Conservation (phyloP, 2,797 vertebrate genomes). For the Passerculus sandwichensis region DNA sequence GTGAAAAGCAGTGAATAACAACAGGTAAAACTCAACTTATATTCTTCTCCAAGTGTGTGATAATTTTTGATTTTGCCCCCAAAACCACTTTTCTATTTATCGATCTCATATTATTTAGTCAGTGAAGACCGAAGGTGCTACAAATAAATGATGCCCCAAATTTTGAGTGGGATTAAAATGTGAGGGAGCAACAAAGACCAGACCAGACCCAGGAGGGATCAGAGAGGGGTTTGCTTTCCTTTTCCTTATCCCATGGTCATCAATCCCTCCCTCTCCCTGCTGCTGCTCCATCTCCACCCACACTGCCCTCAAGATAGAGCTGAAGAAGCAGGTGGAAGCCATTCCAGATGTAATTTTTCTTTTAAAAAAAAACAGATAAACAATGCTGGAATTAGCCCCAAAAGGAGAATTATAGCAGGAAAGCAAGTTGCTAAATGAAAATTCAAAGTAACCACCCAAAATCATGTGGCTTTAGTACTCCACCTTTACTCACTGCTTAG, state of each 20-base stretch:
- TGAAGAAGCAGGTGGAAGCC: neutral
- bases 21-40: neutral
- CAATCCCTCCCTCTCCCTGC: neutral
- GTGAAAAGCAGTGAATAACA: neutral
- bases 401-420: neutral
- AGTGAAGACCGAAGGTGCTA: neutral
- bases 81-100: neutral
- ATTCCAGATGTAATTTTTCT: neutral
- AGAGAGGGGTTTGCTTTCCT: neutral
- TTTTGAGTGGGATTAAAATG: neutral
- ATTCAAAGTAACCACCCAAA: neutral
- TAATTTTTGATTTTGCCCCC: rapidly evolving
- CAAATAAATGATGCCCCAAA: rapidly evolving
- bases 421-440: neutral
- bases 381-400: neutral
- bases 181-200: neutral
- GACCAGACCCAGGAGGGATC: neutral
- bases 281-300: neutral
- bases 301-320: rapidly evolving
- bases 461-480: neutral
- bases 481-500: neutral
- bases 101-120: neutral
- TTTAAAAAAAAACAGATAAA: neutral
- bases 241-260: rapidly evolving
- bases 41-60: rapidly evolving